Evolutionary conservation across 2,888 invertebrate genomes (phyloP).

Genomic region (Branchellion lobata): DNA sequence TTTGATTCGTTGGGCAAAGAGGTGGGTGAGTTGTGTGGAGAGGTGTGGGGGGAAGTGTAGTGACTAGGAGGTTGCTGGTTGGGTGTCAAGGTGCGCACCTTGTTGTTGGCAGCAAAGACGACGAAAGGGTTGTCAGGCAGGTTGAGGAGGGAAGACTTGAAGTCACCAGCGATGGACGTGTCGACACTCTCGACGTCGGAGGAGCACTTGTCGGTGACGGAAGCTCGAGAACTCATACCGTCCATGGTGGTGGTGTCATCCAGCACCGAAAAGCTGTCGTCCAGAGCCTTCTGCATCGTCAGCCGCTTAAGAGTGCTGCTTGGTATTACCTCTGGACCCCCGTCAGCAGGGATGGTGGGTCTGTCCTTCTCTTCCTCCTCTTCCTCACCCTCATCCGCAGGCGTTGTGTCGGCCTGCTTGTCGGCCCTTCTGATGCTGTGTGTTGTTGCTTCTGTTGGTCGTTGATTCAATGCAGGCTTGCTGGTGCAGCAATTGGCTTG

Average conservation of each 20-base stretch:
- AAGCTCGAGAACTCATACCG: slow-evolving; percentile 16
- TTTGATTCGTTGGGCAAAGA: neutral
- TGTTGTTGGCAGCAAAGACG: neutral
- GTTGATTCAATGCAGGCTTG: no score
- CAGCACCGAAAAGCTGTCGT: neutral
- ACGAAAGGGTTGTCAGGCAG: slow-evolving; percentile 23
- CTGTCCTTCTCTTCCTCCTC: slow-evolving; percentile 14
- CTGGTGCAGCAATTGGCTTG: no score
- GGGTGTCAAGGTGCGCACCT: neutral
- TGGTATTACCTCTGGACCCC: slow-evolving; percentile 38
- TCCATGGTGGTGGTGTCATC: slow-evolving; percentile 5
- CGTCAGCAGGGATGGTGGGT: slow-evolving; percentile 24
- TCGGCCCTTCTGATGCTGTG: neutral
- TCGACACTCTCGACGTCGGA: slow-evolving; percentile 25
- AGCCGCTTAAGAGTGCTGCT: slow-evolving; percentile 14
- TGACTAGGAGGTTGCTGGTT: slow-evolving; percentile 3
- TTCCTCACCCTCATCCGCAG: slow-evolving; percentile 44
- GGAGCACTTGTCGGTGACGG: slow-evolving; percentile 9
- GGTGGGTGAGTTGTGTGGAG: neutral
- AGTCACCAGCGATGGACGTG: slow-evolving; percentile 15
- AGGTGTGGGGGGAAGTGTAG: neutral
- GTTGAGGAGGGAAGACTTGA: slow-evolving; percentile 6
- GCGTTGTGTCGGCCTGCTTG: neutral
- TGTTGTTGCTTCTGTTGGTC: no score
- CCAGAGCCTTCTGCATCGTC: slow-evolving; percentile 69